A percentile compares a stretch with the other conserved stretches of the same genome.
These are phyloP conservation scores for Peromyscus leucopus DNA, from an alignment of 2,113 vertebrate species.

Conservation along the genomic window DNA sequence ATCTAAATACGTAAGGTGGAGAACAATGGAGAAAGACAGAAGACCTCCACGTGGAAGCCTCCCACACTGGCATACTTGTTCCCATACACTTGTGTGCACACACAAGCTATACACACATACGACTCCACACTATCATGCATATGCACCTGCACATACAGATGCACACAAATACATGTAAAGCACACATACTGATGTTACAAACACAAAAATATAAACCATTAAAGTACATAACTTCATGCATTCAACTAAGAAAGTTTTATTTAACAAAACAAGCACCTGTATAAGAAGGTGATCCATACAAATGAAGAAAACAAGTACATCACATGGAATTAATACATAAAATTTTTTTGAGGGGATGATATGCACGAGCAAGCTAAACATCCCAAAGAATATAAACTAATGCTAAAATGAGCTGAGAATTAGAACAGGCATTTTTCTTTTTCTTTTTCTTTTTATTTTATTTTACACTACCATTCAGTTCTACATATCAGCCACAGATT, in stretches of 20 bases:
- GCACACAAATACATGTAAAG: neutral
- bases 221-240: neutral
- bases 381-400: neutral
- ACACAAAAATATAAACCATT: neutral
- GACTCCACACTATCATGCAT: neutral
- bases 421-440: too few relatives aligned
- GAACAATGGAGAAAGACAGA: neutral
- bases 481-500: too few relatives aligned
- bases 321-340: neutral
- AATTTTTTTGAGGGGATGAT: too few relatives aligned
- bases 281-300: neutral
- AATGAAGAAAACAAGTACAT: neutral
- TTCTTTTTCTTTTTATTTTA: too few relatives aligned
- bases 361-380: neutral
- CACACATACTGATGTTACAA: neutral
- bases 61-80: neutral
- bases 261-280: neutral
- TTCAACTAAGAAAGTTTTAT: neutral
- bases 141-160: neutral
- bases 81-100: neutral
- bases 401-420: neutral
- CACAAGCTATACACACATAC: neutral
- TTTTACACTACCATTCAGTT: too few relatives aligned
- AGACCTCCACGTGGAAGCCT: neutral
- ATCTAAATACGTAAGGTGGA: neutral